Evolutionary conservation across 1,140 invertebrate genomes (phyloP), one percentile per base, ranked within the genome.

Genomic region (Radopholus similis): DNA sequence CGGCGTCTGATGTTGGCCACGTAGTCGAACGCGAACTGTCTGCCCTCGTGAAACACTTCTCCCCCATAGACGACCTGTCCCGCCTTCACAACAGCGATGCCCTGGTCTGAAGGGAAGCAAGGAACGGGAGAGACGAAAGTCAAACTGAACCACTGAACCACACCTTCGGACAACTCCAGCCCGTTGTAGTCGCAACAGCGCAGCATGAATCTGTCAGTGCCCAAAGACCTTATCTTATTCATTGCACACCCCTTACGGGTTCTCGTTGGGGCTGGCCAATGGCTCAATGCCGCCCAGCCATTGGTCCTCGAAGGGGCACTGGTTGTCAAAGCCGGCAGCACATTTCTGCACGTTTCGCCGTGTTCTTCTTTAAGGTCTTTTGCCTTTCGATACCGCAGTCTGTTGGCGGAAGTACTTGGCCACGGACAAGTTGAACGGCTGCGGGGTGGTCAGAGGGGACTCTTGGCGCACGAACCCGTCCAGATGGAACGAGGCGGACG

Each of bases 21-120:
- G 47, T 78, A 78, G 54, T 77, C 76, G 47, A 77, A 77, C 0
- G 76, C 76, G 47, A 60, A 75, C 58, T 78, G 76, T n/a, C 74
- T 37, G 8, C 67, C 55, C 28, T 57, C 63, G 23, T 68, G 51
- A 8, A 55, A 21, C 6, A 76, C 70, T 44, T 77, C 76, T 23
- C 76, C 76, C 23, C 76, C 76, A 47, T 71, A 68, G 21, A 77
- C 70, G 44, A 77, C 76, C 58, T 78, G 70, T 21, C 76, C 76
- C 3, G 57, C 35, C 23, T 60, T 68, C 8, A 77, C 70, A 32
- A 72, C 65, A 13, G 75, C 75, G 15, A 75, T 40, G 44, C 75
- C 75, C 8, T 75, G 68, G 53, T 78, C 72, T 37, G 60, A 37
- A 18, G 40, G 37, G 2, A n/a, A n/a, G n/a, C 66, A 2, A 77